Conservation (phyloP, 2,888 invertebrate genomes). For the Linnaemya vulpina region DNA sequence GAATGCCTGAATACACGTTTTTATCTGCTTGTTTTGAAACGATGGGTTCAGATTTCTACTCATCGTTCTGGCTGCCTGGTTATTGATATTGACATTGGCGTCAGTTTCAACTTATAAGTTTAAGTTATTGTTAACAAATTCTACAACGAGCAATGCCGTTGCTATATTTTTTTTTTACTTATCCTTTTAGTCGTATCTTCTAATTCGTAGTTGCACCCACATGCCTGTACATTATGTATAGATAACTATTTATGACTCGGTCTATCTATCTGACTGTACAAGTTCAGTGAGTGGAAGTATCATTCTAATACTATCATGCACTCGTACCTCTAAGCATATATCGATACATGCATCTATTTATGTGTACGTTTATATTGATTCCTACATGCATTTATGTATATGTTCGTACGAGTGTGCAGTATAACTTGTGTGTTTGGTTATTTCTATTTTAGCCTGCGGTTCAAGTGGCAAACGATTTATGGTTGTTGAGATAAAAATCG, state of each 20-base stretch:
- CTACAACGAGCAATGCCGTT: neutral
- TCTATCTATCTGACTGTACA: too few species aligned
- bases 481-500: conserved; percentile 80
- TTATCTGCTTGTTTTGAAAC: too few species aligned
- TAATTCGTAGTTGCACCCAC: conserved; percentile 5
- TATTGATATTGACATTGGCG: conserved; percentile 67
- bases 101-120: conserved; percentile 30
- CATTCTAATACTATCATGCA: neutral
- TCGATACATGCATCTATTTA: neutral
- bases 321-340: neutral
- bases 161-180: neutral
- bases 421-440: conserved; percentile 37
- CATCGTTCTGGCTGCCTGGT: conserved; percentile 37
- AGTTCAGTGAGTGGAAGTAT: conserved; percentile 36
- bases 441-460: conserved; percentile 75
- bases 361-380: neutral
- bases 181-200: neutral
- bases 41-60: conserved; percentile 1
- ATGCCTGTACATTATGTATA: neutral
- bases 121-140: conserved; percentile 24
- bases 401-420: neutral
- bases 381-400: too few species aligned
- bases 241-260: neutral
- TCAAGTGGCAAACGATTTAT: conserved; percentile 80
- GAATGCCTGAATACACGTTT: too few species aligned